Conservation (phyloP, 2,113 vertebrate species). For the Jaculus jaculus region DNA sequence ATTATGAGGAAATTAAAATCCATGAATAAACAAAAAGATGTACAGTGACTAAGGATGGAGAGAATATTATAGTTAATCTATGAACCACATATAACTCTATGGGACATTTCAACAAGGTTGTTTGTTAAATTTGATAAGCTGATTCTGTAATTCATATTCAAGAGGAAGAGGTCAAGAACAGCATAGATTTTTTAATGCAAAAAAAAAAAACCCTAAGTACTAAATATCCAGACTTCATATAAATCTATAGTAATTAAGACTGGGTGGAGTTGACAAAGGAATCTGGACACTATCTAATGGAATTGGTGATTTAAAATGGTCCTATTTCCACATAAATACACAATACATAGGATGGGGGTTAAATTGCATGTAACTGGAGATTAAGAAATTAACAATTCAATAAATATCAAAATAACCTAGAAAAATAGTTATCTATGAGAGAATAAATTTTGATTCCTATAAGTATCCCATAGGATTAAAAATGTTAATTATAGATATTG, state of each 20-base stretch:
- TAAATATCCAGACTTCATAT: background rate
- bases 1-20: background rate
- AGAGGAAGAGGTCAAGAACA: slow-evolving; percentile 24
- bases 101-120: slow-evolving; percentile 5
- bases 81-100: background rate
- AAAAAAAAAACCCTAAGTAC: background rate
- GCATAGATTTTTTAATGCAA: background rate
- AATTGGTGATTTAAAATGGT: background rate
- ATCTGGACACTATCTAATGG: background rate
- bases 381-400: background rate
- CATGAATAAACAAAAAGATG: background rate
- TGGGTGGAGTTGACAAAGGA: background rate
- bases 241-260: background rate
- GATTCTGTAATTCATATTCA: background rate
- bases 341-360: background rate
- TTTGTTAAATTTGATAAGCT: slow-evolving; percentile 18
- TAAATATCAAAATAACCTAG: background rate
- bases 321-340: background rate
- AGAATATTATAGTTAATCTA: background rate
- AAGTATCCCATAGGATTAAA: background rate
- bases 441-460: background rate
- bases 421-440: background rate
- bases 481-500: background rate
- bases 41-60: background rate
- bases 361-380: background rate